A percentile compares a stretch with the other conserved stretches of the same genome.
Conservation (phyloP, 1,140 invertebrate species). For the Tetraneura akinire region DNA sequence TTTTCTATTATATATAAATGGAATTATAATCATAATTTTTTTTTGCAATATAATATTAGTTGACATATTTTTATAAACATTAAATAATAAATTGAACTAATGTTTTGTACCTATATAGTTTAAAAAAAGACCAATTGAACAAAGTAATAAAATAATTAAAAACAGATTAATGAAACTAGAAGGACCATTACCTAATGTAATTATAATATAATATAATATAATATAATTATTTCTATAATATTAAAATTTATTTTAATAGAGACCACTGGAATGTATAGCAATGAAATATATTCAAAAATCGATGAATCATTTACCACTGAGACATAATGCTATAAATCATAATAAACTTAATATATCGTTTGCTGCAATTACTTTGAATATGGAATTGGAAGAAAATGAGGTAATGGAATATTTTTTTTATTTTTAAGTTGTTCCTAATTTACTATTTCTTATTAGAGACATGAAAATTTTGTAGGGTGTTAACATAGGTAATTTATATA, state of each 20-base stretch:
- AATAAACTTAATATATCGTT: slow-evolving; percentile 9
- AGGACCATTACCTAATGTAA: slow-evolving; percentile 12
- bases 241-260: slow-evolving; percentile 10
- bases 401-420: background rate
- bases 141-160: background rate
- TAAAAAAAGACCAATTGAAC: slow-evolving; percentile 7
- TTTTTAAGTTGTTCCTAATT: background rate
- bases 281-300: background rate
- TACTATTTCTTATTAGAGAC: too few species aligned
- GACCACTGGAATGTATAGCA: background rate
- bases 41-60: too few species aligned
- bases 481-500: background rate
- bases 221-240: background rate
- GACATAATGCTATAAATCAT: background rate
- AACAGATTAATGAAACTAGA: background rate
- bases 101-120: background rate
- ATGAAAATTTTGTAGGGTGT: too few species aligned
- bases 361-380: background rate
- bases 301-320: slow-evolving; percentile 18
- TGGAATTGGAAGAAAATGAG: slow-evolving; percentile 19
- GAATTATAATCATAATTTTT: too few species aligned
- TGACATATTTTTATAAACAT: too few species aligned
- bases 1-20: too few species aligned
- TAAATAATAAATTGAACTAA: too few species aligned
- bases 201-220: background rate